Base-by-base conservation (phyloP, 2,113 vertebrate species). In the Lonchura striata region DNA sequence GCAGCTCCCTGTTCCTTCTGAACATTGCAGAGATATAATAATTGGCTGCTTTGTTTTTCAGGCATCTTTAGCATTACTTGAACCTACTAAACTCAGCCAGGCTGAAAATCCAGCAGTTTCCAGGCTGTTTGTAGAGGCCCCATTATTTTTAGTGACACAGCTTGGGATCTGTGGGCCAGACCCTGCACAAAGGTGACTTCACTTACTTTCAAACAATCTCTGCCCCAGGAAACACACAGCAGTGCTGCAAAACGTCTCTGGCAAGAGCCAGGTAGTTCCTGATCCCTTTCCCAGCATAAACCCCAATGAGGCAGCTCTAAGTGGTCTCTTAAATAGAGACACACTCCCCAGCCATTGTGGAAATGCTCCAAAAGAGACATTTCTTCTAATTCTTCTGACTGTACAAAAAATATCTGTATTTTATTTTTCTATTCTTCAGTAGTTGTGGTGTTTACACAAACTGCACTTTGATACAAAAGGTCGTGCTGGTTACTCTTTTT, bases 31-130 rank as follows among this genome's bases (percentile, higher is more conserved):
- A 86, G 59, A 74, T 64, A 50, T 47, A 88, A 66, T 96, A 92
- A 97, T 94, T 88, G 93, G 76, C 60, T 63, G 31, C 35, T 71
- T 75, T 74, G 64, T 75, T 92, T 95, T 92, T 42, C 86, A 90
- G 86, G 37, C 80, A n/a, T 75, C 64, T 80, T 92, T 63, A 92
- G 57, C 47, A 18, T 68, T 50, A 35, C 59, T 88, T 81, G 64
- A 83, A 75, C 59, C 37, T 47, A 8, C 68, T 77, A 31, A 90
- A 50, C 18, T 57, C 72, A 93, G 28, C 20, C 41, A 63, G 91
- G 47, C 60, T 71, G 68, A 81, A 94, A 88, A 33, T 11, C n/a
- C 76, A 28, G 78, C 47, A 56, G 46, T 42, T 94, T 20, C 42
- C 66, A 63, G 82, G 78, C 33, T 21, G 2, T 76, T 77, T 3